These are phyloP conservation scores for Hyphantria cunea DNA, from an alignment of 1,140 invertebrate species.

Conservation along the genomic window DNA sequence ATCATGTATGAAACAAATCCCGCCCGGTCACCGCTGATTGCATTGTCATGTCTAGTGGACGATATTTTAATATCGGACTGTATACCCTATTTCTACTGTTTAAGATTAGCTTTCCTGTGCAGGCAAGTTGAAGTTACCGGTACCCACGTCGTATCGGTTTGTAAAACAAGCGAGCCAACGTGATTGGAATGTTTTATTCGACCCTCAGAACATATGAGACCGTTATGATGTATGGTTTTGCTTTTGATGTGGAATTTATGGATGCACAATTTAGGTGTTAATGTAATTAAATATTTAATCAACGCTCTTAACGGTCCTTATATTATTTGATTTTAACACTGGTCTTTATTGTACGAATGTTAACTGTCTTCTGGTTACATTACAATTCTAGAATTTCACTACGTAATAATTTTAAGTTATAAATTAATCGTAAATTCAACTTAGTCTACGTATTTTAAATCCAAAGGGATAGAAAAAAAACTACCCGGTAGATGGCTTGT, in stretches of 20 bases:
- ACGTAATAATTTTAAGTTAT: too few species aligned
- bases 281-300: constrained; percentile 30
- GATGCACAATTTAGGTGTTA: constrained; percentile 30
- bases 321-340: too few species aligned
- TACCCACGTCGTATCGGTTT: constrained; percentile 75
- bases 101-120: constrained; percentile 43
- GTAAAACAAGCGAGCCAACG: constrained; percentile 77
- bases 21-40: constrained; percentile 80
- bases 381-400: too few species aligned
- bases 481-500: too few species aligned
- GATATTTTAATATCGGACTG: constrained; percentile 16
- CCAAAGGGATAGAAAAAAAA: too few species aligned
- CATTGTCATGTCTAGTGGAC: constrained; percentile 77
- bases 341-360: too few species aligned
- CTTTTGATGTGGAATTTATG: constrained; percentile 64
- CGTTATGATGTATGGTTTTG: constrained; percentile 76
- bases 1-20: constrained; percentile 80
- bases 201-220: constrained; percentile 77
- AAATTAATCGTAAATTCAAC: too few species aligned
- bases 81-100: constrained; percentile 31
- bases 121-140: constrained; percentile 35
- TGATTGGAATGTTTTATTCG: constrained; percentile 79
- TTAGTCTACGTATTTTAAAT: too few species aligned
- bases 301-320: neutral
- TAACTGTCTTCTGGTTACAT: too few species aligned